Base-by-base conservation (phyloP, 2,888 invertebrate genomes). In the Hypena proboscidalis region DNA sequence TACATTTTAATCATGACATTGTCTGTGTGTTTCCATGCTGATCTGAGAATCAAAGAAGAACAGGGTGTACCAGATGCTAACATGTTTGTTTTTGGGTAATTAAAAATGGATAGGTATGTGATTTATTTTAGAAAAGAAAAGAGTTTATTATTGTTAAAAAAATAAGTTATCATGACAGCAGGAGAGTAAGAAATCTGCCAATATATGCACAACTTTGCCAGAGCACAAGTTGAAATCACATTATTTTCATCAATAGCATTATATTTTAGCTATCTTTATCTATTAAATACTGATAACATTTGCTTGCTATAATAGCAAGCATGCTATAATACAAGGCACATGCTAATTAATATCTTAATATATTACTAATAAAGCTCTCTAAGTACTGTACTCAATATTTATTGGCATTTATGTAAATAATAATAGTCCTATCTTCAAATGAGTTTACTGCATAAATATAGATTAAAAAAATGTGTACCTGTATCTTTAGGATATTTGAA, bases 1-100 rank as follows among this genome's bases (percentile, higher is more conserved):
- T 62, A 62, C 61, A 62, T 62, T 62, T 62, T 62, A 54, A 62
- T 62, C 61, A 62, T 62, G 63, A 62, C 61, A 62, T 62, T 62
- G 61, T 62, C 61, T 46, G 61, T 57, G 61, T 62, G 61, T 62
- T 62, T 62, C 61, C 61, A 62, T 63, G 61, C 61, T 50, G 61
- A 62, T 62, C 61, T 62, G 61, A 50, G 61, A 63, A 63, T 59
- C 44, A 58, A 62, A 62, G 59, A 59, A 62, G 60, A 59, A 53
- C 29, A 62, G 44, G 48, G 48, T 61, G 61, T 61, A 61, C 56
- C 59, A 29, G 8, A 45, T 59, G 35, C 49, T 53, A 44, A 39
- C 19, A 45, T 41, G 39, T 33, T 33, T 23, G 47, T 17, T 4
- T 21, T 44, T 32, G 2, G 32, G 30, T 39, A 33, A 38, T 10